Base-by-base conservation (phyloP, 2,888 invertebrate genomes). In the Aleiodes alternator region DNA sequence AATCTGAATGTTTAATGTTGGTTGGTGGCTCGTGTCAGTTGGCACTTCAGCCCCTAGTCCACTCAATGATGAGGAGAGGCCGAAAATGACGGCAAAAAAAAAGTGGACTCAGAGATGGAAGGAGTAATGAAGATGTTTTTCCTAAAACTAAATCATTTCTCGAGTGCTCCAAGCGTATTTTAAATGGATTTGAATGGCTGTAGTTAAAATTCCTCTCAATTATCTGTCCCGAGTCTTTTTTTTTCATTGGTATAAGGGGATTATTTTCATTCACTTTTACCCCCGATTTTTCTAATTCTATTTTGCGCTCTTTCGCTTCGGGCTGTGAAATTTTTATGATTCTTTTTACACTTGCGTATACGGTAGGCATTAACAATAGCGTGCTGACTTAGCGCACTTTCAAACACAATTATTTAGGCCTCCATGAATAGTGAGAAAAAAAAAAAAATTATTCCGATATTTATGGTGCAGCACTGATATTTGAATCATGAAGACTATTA, bases 1-100 rank as follows among this genome's bases (percentile, higher is more conserved):
- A 85, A 83, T 81, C 78, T 85, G 82, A 84, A 86, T 85, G 81
- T 84, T 86, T 83, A 80, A 85, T 70, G 80, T 43, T 64, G 48
- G 48, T 23, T 53, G 78, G 12, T 64, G 43, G 59, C 69, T 75
- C 55, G 61, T 61, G 34, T 64, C 64, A 53, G 43, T 51, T 16
- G 66, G 29, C 38, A 64, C 16, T 61, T 69, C 38, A 56, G 11
- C 43, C 48, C 48, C 16, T 43, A 4, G 6, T 38, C 34, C 64
- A 14, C 64, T 16, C 16, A 11, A 43, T 23, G 50, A 34, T 57
- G 50, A 14, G 38, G 48, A 68, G 57, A 57, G 48, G 57, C 31
- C 59, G 59, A 51, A 61, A 48, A 11, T 14, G 16, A 48, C n/a
- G 11, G 34, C 5, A 1, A 2, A 29, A 53, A 16, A 68, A 61